Base-by-base conservation (phyloP, 2,888 invertebrate species). In the Gnatocerus cornutus region DNA sequence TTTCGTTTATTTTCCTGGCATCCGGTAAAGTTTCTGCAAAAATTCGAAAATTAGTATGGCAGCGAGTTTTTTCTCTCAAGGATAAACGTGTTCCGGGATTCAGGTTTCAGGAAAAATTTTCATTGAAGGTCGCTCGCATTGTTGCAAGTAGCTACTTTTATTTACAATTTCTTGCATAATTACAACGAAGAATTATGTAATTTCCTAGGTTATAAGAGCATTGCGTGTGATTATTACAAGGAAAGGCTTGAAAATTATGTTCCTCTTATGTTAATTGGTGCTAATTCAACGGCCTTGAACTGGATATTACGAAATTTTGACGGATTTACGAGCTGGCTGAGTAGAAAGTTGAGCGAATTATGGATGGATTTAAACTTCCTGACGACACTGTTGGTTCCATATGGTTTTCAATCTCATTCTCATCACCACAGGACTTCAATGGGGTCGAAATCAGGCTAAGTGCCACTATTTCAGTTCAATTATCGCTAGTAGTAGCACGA, bases 1-100 rank as follows among this genome's bases (percentile, higher is more conserved):
- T 81, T 14, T 74, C 21, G 41, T 46, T 43, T 43, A 21, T 29
- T 16, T n/a, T 12, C 13, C 33, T n/a, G 27, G 3, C 33, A 46
- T 46, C 45, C 27, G 33, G 33, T 33, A 6, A 33, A 33, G 33
- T 33, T n/a, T 33, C 33, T 33, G 33, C 33, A 33, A 33, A 33
- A 33, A 33, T n/a, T 5, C 41, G 13, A 10, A 41, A 41, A 7
- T 16, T 58, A 27, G 10, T 37, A 16, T 41, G 16, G 13, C 21
- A 33, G 12, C 53, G 4, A 37, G 14, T 33, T 37, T 37, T 37
- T 37, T 9, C 13, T n/a, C 14, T 39, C 16, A 37, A 16, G 30
- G 29, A 58, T n/a, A 45, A 58, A 21, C 29, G 27, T 45, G 29
- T 48, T 59, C 43, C 59, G 13, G 39, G 46, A 48, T 59, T 59